Conservation (phyloP, 1,140 invertebrate genomes). For the Achatina immaculata region DNA sequence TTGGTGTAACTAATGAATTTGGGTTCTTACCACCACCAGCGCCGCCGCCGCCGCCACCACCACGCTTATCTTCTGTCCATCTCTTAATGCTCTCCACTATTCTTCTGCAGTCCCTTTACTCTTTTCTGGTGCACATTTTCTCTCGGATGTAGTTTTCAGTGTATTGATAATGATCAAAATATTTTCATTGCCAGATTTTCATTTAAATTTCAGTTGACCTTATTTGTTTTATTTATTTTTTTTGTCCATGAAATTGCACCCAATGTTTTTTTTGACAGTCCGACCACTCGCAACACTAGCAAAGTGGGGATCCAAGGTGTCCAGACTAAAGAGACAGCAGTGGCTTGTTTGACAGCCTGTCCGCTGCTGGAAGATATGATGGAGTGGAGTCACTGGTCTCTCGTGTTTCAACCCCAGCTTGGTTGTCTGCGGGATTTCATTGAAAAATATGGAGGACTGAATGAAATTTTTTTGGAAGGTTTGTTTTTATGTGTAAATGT, state of each 20-base stretch:
- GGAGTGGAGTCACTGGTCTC: slow-evolving; percentile 64
- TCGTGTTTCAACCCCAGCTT: slow-evolving; percentile 67
- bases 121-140: too few species aligned
- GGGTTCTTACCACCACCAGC: too few species aligned
- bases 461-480: slow-evolving; percentile 50
- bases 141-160: too few species aligned
- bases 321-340: slow-evolving; percentile 60
- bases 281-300: background rate
- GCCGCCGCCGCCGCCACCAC: too few species aligned
- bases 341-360: slow-evolving; percentile 64
- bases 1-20: too few species aligned
- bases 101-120: too few species aligned
- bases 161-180: too few species aligned
- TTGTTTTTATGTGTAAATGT: background rate
- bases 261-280: slow-evolving; percentile 14
- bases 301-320: slow-evolving; percentile 46
- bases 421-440: slow-evolving; percentile 66
- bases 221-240: background rate
- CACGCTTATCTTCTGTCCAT: too few species aligned
- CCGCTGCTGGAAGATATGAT: slow-evolving; percentile 65
- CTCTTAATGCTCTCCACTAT: too few species aligned
- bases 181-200: too few species aligned
- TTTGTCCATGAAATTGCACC: too few species aligned
- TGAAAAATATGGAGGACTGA: slow-evolving; percentile 64
- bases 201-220: too few species aligned